Base-by-base conservation (phyloP, 2,888 invertebrate genomes). In the Mystacides longicornis region DNA sequence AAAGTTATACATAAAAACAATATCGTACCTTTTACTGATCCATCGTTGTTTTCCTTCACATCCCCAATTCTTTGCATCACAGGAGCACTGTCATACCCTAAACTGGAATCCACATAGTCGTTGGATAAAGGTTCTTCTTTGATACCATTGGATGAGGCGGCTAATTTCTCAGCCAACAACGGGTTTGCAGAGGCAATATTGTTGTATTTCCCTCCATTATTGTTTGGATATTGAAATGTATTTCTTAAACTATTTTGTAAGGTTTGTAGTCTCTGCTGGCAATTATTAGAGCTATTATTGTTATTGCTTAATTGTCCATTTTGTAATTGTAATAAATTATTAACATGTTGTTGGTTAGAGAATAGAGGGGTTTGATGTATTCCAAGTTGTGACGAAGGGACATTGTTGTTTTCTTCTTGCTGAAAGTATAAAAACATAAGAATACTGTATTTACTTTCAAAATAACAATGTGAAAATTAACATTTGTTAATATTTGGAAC, bases 131-230 rank as follows among this genome's bases (percentile, higher is more conserved):
- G 78, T 65, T 78, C 76, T 60, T 77, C 75, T 73, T 79, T 76
- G 72, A 80, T 73, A 68, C 78, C 72, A 72, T 77, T 75, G 72
- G 79, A 81, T 80, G 89, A 87, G 70, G 92, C 89, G 66, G 92
- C 81, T 62, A 81, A 71, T 69, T 86, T 86, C 79, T 92, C 92
- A 64, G 92, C 92, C 60, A 93, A 78, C 62, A 93, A 72, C 16
- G 93, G 93, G 72, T 93, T 93, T 48, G 89, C 87, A 11, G 91
- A 90, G 23, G 88, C 88, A 62, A 92, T 89, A 63, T 88, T 88
- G 69, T 85, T 86, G 74, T 64, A 81, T 81, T 65, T 79, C 77
- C 65, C 77, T 77, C 60, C 75, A 58, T 69, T 71, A 64, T 72
- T 73, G 68, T 75, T 71, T 20, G 56, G 57, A 46, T 60, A 60